These are phyloP conservation scores for Mus spicilegus DNA, from an alignment of 2,113 vertebrate species.

Conservation along the genomic window DNA sequence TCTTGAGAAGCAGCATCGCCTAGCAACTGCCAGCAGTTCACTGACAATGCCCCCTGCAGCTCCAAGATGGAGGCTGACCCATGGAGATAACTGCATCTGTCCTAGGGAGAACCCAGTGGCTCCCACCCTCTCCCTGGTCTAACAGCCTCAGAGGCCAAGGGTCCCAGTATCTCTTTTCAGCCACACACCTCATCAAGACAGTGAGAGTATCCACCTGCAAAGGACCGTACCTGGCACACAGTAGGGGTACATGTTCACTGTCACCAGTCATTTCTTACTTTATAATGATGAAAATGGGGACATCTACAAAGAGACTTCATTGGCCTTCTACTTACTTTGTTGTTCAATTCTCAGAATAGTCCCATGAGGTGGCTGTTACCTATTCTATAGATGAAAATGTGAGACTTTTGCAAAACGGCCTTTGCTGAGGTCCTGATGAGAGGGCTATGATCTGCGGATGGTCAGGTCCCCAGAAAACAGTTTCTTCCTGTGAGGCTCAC, in stretches of 20 bases:
- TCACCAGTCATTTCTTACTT: background rate
- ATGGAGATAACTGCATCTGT: background rate
- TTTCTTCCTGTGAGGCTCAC: no score
- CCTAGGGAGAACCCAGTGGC: background rate
- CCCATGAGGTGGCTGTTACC: background rate
- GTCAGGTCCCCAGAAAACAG: no score
- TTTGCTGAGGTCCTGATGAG: background rate
- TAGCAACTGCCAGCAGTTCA: constrained; percentile 11
- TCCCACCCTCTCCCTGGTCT: background rate
- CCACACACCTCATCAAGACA: background rate
- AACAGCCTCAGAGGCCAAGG: background rate
- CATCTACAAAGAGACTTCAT: background rate
- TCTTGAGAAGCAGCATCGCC: constrained; percentile 65
- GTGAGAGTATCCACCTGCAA: background rate
- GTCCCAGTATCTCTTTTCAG: background rate
- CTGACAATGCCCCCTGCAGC: background rate
- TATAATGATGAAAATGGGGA: constrained; percentile 7
- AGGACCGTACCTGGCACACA: background rate
- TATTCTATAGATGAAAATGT: background rate
- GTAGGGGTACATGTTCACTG: background rate
- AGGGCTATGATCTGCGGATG: fast-evolving
- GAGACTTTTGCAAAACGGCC: background rate
- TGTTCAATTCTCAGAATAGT: background rate
- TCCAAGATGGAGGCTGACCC: background rate
- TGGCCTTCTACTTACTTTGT: background rate